Evolutionary conservation across 1,140 invertebrate genomes (phyloP).

Genomic region (Pinna nobilis): DNA sequence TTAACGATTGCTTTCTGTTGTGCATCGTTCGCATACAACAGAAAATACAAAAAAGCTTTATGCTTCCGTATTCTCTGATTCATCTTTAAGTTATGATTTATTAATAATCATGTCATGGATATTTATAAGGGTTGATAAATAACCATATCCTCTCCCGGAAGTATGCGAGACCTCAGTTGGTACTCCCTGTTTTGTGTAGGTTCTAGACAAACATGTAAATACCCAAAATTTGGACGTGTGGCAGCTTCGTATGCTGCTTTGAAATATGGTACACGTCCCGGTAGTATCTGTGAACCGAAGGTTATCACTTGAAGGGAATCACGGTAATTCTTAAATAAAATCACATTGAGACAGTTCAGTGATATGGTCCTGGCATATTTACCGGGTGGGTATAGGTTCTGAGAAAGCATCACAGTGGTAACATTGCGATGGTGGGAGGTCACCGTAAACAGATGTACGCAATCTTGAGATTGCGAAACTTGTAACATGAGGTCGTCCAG

Average conservation of each 20-base stretch:
- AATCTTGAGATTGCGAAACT: constrained; percentile 8
- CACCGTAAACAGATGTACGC: constrained; percentile 24
- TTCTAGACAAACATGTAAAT: constrained; percentile 21
- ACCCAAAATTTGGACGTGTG: neutral
- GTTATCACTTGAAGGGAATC: constrained; percentile 2
- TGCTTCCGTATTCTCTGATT: constrained; percentile 3
- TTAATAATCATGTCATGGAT: neutral
- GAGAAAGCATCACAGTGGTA: constrained; percentile 4
- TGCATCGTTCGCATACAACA: neutral
- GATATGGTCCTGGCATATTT: constrained; percentile 32
- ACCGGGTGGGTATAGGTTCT: constrained; percentile 21
- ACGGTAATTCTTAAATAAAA: constrained; percentile 23
- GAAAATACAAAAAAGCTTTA: neutral
- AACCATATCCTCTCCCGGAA: constrained; percentile 17
- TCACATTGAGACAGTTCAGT: constrained; percentile 26
- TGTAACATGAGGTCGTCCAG: constrained; percentile 29
- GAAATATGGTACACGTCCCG: constrained; percentile 15
- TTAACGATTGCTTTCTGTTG: constrained; percentile 8
- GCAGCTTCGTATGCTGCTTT: constrained; percentile 18
- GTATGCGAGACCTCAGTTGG: neutral
- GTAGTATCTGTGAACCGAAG: constrained; percentile 31
- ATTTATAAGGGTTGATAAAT: constrained; percentile 21
- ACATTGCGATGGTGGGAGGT: constrained; percentile 24
- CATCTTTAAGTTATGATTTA: neutral
- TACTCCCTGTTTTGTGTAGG: constrained; percentile 18